These are phyloP conservation scores for Cephalopachus bancanus DNA, from an alignment of 2,797 vertebrate genomes.

Conservation along the genomic window DNA sequence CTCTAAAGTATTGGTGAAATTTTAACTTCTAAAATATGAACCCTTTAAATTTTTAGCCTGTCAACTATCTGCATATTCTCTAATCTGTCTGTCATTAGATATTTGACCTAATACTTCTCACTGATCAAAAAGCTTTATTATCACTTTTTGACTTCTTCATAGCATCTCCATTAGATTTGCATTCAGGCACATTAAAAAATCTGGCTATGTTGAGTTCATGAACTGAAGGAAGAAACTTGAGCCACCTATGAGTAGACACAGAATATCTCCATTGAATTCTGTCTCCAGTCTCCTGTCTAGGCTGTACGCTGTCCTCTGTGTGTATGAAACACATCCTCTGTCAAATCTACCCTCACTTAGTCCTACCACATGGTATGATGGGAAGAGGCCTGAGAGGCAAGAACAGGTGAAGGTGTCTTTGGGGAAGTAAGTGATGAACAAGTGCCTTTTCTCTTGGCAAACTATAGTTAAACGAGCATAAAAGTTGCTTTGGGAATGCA, in stretches of 20 bases:
- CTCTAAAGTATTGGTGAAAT: not conserved
- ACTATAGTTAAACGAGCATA: not conserved
- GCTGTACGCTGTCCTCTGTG: not conserved
- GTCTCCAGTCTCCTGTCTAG: not conserved
- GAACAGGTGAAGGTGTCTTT: not conserved
- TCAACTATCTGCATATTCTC: not conserved
- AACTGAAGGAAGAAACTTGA: not conserved
- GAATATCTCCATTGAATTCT: not conserved
- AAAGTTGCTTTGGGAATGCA: not conserved
- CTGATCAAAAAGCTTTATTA: not conserved
- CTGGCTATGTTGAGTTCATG: not conserved
- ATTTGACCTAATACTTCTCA: not conserved
- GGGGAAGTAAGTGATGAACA: not conserved
- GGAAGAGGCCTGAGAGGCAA: not conserved
- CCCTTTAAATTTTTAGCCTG: not conserved
- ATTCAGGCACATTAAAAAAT: not conserved
- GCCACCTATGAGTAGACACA: not conserved
- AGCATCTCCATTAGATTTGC: not conserved
- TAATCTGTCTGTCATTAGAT: not conserved
- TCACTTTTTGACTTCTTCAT: not conserved
- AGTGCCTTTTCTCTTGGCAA: not conserved
- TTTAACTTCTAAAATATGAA: not conserved
- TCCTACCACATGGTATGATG: accelerated
- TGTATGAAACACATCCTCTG: not conserved
- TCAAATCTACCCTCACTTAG: not conserved